phyloP scores from a whole-genome alignment of 2,797 vertebrate species.

The Pantherophis vulpinus region DNA sequence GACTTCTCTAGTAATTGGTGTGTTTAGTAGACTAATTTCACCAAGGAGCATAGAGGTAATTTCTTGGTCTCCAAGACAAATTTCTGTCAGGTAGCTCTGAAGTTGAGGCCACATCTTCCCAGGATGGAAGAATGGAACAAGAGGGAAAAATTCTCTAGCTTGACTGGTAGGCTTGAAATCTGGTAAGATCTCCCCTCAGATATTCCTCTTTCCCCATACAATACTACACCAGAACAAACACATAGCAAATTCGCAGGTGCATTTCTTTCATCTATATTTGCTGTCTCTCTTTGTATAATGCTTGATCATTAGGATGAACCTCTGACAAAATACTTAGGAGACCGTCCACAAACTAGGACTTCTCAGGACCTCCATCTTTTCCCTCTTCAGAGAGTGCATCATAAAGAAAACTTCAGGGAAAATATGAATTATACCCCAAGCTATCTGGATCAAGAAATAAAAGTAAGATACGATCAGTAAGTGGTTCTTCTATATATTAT shows the following conservation, averaged over 20 bases:
- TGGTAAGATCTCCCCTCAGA: neutral
- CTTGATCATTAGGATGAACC: conserved; percentile 51
- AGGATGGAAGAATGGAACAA: neutral
- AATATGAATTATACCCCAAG: conserved; percentile 38
- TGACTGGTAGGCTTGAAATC: neutral
- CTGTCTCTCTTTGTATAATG: neutral
- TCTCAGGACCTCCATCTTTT: accelerated
- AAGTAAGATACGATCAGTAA: conserved; percentile 44
- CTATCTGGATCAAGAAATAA: conserved; percentile 62
- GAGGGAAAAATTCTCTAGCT: neutral
- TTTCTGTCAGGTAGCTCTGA: neutral
- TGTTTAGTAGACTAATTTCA: neutral
- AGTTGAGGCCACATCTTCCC: neutral
- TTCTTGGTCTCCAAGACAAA: neutral
- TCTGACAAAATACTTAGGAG: conserved; percentile 21
- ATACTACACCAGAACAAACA: neutral
- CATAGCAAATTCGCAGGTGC: neutral
- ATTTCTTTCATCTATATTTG: neutral
- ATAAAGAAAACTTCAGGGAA: neutral
- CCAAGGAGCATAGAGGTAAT: neutral
- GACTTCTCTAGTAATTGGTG: neutral
- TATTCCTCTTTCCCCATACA: neutral
- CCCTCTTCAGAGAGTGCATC: neutral
- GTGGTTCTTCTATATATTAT: neutral
- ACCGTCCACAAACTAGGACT: neutral